phyloP scores from a whole-genome alignment of 2,797 vertebrate genomes.

The Coranthus polyacanthus region DNA sequence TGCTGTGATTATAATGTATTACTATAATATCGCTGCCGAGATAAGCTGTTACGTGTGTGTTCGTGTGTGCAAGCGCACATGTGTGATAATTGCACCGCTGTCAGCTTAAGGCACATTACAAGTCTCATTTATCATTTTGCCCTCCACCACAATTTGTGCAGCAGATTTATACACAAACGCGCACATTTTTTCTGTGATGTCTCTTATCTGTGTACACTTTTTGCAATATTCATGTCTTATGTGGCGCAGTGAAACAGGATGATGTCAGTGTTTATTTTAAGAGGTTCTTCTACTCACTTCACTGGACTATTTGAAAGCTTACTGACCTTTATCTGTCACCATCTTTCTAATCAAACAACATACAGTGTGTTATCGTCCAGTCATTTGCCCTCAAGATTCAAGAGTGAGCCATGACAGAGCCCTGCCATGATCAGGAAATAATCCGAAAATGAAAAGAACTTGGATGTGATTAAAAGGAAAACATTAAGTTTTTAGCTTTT shows the following conservation, averaged over 20 bases:
- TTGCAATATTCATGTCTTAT: conserved; percentile 24
- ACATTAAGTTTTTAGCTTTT: too few species aligned
- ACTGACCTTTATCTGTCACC: conserved; percentile 17
- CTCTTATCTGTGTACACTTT: not conserved
- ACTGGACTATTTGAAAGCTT: not conserved
- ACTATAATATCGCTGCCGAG: conserved; percentile 46
- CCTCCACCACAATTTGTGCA: conserved; percentile 9
- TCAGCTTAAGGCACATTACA: conserved; percentile 30
- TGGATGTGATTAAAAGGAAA: too few species aligned
- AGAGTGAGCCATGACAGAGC: not conserved
- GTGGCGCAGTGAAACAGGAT: conserved; percentile 12
- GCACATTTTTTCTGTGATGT: not conserved
- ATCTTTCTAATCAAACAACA: conserved; percentile 4
- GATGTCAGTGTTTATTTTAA: conserved; percentile 31
- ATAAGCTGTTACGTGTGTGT: conserved; percentile 19
- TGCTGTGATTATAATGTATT: conserved; percentile 54
- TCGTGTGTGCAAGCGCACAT: not conserved
- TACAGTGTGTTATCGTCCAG: not conserved
- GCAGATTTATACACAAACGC: conserved; percentile 12
- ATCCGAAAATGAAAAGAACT: too few species aligned
- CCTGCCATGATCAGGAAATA: too few species aligned
- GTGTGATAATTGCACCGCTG: conserved; percentile 31
- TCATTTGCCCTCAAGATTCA: not conserved
- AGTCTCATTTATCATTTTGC: conserved; percentile 27
- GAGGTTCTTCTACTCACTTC: not conserved